phyloP scores from a whole-genome alignment of 2,888 invertebrate genomes.

The Agonopterix arenella region DNA sequence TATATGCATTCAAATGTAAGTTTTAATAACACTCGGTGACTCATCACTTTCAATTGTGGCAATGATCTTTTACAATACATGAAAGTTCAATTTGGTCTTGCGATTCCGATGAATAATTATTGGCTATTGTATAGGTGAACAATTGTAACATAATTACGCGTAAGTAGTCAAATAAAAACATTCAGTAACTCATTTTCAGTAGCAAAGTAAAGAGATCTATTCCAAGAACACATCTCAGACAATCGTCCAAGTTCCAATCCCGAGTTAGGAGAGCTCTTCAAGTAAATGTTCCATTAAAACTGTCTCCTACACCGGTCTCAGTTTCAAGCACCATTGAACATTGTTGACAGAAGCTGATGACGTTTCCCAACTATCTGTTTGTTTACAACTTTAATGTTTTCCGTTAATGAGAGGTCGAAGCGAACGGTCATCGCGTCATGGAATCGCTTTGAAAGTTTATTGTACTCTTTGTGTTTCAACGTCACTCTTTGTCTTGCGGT shows the following conservation, averaged over 20 bases:
- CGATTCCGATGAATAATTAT: no score
- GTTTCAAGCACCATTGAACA: conserved; percentile 3
- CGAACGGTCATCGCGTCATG: no score
- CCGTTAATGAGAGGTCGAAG: no score
- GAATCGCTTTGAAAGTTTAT: background rate
- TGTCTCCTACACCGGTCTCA: conserved; percentile 9
- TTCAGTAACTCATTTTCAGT: background rate
- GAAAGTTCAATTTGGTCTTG: background rate
- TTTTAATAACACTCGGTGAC: conserved; percentile 27
- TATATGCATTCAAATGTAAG: conserved; percentile 10
- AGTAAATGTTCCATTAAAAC: conserved; percentile 7
- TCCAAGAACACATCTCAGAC: conserved; percentile 6
- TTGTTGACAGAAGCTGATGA: background rate
- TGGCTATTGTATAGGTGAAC: no score
- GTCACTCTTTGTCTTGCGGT: background rate
- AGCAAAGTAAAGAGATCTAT: conserved; percentile 8
- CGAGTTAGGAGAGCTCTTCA: conserved; percentile 1
- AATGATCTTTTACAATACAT: background rate
- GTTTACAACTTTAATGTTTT: no score
- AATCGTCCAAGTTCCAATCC: background rate
- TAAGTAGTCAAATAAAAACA: no score
- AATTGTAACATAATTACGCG: no score
- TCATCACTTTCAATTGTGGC: conserved; percentile 28
- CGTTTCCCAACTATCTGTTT: no score
- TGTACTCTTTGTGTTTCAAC: background rate